Base-by-base conservation (phyloP, 2,888 invertebrate species). In the Eupithecia subumbrata region DNA sequence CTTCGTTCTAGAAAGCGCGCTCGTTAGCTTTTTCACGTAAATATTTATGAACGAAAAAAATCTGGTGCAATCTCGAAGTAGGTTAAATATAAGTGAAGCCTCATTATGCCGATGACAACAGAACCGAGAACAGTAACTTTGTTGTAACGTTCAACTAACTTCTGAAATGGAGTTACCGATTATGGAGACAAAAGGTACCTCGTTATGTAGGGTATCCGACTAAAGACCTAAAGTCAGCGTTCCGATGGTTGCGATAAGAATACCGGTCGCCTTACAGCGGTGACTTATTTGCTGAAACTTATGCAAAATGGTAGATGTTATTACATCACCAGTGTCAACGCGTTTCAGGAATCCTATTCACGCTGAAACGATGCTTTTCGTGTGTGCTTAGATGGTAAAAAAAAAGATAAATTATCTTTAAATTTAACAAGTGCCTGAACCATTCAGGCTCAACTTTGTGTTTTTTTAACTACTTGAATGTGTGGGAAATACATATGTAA, bases 191-290 rank as follows among this genome's bases (percentile, higher is more conserved):
- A 78, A 74, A 78, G 78, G 76, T 73, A 74, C 71, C 80, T 80
- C 80, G 71, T 81, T 80, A 80, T 73, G 76, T 76, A 79, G 77
- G 74, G 78, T 80, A 77, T 80, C 77, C 76, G 78, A 77, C 79
- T 82, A 80, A 78, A 82, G 82, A 79, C 78, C 78, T 82, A 82
- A 76, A 76, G 69, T 14, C n/a, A 64, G 56, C 9, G 72, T 69
- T 70, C 40, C 40, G 22, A 40, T 45, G 43, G 16, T 11, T 68
- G 68, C n/a, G 43, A n/a, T 25, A 5, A 2, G 18, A 68, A 16
- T 22, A 25, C 14, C 40, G 37, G 22, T 40, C 68, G 43, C 12
- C 25, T 7, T 12, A 67, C 0, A 40, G 67, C 40, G 67, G 40
- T 43, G 22, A 18, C 52, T 52, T 52, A n/a, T 52, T 52, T 52